These are phyloP conservation scores for Corythaixoides concolor DNA, from an alignment of 2,113 vertebrate species.

Conservation along the genomic window DNA sequence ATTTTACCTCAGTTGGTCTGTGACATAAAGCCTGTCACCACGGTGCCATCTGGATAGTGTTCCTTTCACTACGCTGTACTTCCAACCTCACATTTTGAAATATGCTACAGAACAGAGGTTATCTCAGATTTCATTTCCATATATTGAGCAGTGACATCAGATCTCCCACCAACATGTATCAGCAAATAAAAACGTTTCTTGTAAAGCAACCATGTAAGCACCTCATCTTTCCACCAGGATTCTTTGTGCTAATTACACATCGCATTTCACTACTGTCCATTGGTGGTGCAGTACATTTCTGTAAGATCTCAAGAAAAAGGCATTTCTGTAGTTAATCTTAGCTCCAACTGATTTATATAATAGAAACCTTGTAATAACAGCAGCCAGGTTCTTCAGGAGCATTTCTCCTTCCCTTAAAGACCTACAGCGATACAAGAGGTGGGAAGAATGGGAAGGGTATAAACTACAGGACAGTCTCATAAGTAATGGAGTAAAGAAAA, in stretches of 20 bases:
- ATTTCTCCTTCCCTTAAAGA: not conserved
- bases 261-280: not conserved
- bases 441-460: not conserved
- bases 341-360: not conserved
- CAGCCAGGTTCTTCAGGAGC: not conserved
- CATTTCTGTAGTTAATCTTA: not conserved
- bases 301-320: not conserved
- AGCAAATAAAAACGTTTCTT: conserved; percentile 19
- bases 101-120: conserved; percentile 1
- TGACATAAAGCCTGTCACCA: conserved; percentile 62
- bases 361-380: not conserved
- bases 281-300: not conserved
- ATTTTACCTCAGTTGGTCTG: not conserved
- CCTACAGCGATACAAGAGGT: not conserved
- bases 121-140: conserved; percentile 32
- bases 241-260: not conserved
- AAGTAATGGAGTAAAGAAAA: not conserved
- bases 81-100: not conserved
- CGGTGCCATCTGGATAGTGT: conserved; percentile 61
- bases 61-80: conserved; percentile 1
- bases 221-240: not conserved
- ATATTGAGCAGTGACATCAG: not conserved
- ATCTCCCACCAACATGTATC: not conserved
- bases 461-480: not conserved
- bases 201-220: not conserved